These are phyloP conservation scores for Dissostichus mawsoni DNA, from an alignment of 2,113 vertebrate genomes.

Conservation along the genomic window DNA sequence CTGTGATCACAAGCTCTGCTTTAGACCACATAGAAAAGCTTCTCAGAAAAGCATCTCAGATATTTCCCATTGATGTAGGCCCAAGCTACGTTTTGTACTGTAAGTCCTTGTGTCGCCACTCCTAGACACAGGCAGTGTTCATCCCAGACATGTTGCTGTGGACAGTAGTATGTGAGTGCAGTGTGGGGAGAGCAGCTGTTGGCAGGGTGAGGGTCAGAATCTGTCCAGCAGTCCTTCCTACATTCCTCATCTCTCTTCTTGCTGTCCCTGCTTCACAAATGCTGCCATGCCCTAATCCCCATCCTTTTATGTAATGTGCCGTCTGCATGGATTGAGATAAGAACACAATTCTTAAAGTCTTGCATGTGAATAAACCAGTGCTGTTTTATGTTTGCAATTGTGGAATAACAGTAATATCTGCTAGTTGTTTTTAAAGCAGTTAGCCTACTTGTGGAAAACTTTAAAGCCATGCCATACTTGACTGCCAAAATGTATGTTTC, in stretches of 20 bases:
- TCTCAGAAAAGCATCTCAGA: constrained; percentile 30
- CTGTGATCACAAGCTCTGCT: constrained; percentile 11
- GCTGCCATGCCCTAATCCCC: constrained; percentile 50
- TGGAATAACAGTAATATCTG: not conserved
- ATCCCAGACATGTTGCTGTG: constrained; percentile 38
- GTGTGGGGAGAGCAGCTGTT: constrained; percentile 59
- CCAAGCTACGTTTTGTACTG: not conserved
- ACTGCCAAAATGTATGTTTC: not conserved
- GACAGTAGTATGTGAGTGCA: constrained; percentile 7
- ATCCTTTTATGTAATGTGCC: constrained; percentile 49
- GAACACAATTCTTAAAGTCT: constrained; percentile 12
- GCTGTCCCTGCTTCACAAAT: constrained; percentile 32
- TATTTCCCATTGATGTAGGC: constrained; percentile 19
- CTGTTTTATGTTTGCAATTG: not conserved
- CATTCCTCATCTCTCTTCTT: constrained; percentile 54
- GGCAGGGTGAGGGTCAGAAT: constrained; percentile 33
- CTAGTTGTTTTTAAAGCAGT: not conserved
- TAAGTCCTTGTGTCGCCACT: constrained; percentile 9
- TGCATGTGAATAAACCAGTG: not conserved
- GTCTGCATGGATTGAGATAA: constrained; percentile 39
- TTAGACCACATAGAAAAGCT: too few species aligned
- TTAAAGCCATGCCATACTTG: not conserved
- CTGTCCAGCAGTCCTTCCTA: constrained; percentile 28
- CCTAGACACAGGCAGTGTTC: constrained; percentile 3
- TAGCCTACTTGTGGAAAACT: not conserved